Base-by-base conservation (phyloP, 2,113 vertebrate genomes). In the Campylomormyrus tamandua region DNA sequence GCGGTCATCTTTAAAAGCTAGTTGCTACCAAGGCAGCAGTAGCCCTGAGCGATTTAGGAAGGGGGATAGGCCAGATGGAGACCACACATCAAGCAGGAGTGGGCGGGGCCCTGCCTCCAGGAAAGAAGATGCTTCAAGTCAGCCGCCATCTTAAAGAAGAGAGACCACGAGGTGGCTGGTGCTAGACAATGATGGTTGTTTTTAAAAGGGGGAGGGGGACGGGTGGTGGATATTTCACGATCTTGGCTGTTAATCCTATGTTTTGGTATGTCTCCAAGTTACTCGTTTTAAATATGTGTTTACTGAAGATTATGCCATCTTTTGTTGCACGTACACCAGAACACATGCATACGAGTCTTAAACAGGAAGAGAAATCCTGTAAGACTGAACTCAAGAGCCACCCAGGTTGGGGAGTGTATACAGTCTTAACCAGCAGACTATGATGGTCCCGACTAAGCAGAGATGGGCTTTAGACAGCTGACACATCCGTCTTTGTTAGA, bases 21-120 rank as follows among this genome's bases (percentile, higher is more conserved):
- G 94, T 94, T 94, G 91, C 94, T 95, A 94, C 95, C 95, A 96
- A 96, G 95, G 95, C 95, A 96, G 95, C 93, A 93, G 94, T 94
- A 95, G 94, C 94, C 95, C 95, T 95, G 95, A 96, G 95, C 94
- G 93, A 94, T 93, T 85, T 66, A 95, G 95, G 93, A 94, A 95
- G 96, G 31, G 94, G 95, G 94, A 91, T 94, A 91, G 92, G 93
- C 94, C 94, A 94, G 94, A 92, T 93, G 74, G 46, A 90, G 92
- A 62, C 24, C 50, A 77, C 83, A 70, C 42, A 92, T 93, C 95
- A 93, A 90, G 91, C 91, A 93, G 93, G 93, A 94, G 92, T 92
- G 92, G 94, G 93, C 89, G 91, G 92, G 94, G 92, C 94, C 95
- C 95, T 92, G 93, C 92, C 93, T 92, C 48, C 19, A 7, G 7